Base-by-base conservation (phyloP, 1,140 invertebrate genomes). In the Neodiprion lecontei region DNA sequence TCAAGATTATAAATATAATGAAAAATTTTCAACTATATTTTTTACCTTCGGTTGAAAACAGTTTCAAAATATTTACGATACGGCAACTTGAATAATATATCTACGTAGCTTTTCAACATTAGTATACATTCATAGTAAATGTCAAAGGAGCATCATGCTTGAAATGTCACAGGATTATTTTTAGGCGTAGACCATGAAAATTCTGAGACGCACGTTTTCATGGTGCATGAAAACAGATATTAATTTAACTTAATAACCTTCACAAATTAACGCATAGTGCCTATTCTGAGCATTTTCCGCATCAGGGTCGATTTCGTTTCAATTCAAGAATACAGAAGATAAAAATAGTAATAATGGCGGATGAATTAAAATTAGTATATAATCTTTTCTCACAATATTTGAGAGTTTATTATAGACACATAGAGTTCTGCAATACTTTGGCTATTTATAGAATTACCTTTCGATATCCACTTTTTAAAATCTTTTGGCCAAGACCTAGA, bases 111-210 rank as follows among this genome's bases (percentile, higher is more conserved):
- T 40, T 40, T 40, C 28, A 40, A 40, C 28, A 40, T 40, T 40
- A 40, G 53, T 9, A 61, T 61, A 8, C n/a, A 17, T 69, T 48
- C 5, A 28, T 65, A 70, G 72, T 81, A 85, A 87, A 86, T 86
- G 84, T 86, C 84, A 86, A 83, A 86, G 76, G 75, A 79, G 79
- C 79, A 79, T 70, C 68, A 74, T 72, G 69, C 78, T 84, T 72
- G 76, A 84, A 86, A 83, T 82, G 81, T 87, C 83, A 80, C 82
- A 79, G 50, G 49, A 75, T 79, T 86, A 86, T 86, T 86, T 87
- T 84, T 84, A 83, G 81, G 74, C 67, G 73, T 14, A 12, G 11
- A 17, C 11, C n/a, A 61, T 61, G 53, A 61, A 61, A 61, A 61
- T 61, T 61, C n/a, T 17, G 9, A 61, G 11, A 17, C 3, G 5